Conservation (phyloP, 35 echinoderm and acorn worm species). For the Apostichopus parvimensis region DNA sequence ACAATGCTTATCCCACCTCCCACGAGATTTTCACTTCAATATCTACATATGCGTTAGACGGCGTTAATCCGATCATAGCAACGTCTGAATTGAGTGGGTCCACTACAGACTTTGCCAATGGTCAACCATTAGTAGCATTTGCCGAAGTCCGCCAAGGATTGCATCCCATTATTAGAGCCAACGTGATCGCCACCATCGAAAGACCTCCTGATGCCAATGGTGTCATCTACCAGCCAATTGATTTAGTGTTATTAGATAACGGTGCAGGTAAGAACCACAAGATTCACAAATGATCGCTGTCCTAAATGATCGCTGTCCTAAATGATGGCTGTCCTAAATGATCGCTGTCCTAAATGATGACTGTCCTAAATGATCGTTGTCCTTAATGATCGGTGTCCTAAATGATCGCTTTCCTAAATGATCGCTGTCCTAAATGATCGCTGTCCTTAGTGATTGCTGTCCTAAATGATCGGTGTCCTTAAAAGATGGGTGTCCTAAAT, state of each 20-base stretch:
- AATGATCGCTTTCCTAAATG: too few relatives aligned
- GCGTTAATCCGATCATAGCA: conserved; percentile 32
- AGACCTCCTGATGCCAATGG: background rate
- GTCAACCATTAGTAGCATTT: conserved; percentile 31
- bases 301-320: too few relatives aligned
- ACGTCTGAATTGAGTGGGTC: conserved; percentile 46
- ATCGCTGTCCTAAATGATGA: too few relatives aligned
- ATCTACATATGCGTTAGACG: conserved; percentile 20
- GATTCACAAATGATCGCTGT: background rate
- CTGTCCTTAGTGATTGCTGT: too few relatives aligned
- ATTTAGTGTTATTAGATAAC: conserved; percentile 31
- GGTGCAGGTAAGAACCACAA: conserved; percentile 33
- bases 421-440: too few relatives aligned
- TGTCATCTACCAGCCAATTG: background rate
- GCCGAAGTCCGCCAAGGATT: conserved; percentile 36
- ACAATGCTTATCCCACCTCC: background rate
- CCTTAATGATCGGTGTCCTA: too few relatives aligned
- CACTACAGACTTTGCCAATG: background rate
- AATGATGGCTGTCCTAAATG: too few relatives aligned
- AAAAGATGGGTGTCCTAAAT: too few relatives aligned
- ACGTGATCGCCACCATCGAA: conserved; percentile 44
- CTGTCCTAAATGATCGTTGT: too few relatives aligned
- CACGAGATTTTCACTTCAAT: conserved; percentile 22
- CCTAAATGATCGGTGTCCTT: too few relatives aligned
- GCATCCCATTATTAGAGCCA: conserved; percentile 30